A percentile compares a stretch with the other conserved stretches of the same genome.
phyloP scores from a whole-genome alignment of 1,140 invertebrate species.

The Caenorhabditis elegans region DNA sequence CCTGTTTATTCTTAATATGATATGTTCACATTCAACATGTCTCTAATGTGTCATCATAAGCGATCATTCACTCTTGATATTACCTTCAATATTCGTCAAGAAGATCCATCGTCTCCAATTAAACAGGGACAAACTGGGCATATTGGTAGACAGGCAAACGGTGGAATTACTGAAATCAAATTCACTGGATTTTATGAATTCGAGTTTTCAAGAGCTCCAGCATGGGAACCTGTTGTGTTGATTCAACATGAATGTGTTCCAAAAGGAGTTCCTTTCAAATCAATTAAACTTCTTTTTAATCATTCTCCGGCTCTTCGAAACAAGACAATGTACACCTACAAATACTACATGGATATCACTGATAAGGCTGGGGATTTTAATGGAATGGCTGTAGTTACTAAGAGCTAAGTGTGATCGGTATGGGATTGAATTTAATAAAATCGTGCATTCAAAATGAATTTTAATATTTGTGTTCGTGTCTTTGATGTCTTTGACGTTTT shows the following conservation, averaged over 20 bases:
- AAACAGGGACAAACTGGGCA: neutral
- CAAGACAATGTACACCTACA: neutral
- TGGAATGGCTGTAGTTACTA: no score
- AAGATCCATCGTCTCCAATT: neutral
- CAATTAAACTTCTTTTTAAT: neutral
- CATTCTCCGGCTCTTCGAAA: neutral
- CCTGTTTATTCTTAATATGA: neutral
- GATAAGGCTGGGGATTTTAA: neutral
- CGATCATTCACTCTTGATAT: neutral
- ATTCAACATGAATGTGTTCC: neutral
- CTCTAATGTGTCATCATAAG: neutral
- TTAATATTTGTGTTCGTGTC: no score
- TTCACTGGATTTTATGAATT: neutral
- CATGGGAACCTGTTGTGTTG: neutral
- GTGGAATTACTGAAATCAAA: neutral
- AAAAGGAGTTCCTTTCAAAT: neutral
- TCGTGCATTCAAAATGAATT: no score
- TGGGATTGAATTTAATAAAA: no score
- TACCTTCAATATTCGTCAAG: neutral
- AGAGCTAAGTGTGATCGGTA: no score
- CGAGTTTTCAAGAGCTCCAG: neutral
- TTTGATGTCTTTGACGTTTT: no score
- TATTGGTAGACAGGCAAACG: neutral
- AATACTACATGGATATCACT: slow-evolving; percentile 9
- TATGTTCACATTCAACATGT: neutral